Percentiles rank a stretch among this genome's conserved stretches.
Conservation (phyloP, 92 coral and sea anemone species). For the Scolanthus callimorphus region DNA sequence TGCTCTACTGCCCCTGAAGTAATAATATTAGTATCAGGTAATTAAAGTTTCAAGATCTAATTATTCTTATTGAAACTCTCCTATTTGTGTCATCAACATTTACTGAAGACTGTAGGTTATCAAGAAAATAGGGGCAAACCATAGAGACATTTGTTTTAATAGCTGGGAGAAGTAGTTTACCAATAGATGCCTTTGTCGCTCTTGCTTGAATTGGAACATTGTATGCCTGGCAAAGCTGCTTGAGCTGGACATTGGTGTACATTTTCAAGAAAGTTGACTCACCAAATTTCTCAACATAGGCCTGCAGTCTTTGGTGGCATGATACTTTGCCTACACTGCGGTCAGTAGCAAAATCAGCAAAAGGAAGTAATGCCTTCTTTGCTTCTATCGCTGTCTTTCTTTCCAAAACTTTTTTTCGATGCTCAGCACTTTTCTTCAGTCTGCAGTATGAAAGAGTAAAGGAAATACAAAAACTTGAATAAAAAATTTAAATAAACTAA, state of each 20-base stretch:
- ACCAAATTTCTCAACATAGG: conserved; percentile 25
- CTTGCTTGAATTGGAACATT: conserved; percentile 2
- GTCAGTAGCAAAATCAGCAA: conserved; percentile 27
- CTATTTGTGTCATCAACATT: conserved; percentile 4
- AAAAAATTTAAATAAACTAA: no score
- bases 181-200: conserved; percentile 27
- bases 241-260: conserved; percentile 19
- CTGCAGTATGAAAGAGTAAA: no score
- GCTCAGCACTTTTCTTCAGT: conserved; percentile 53
- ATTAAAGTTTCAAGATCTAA: no score
- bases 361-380: conserved; percentile 15
- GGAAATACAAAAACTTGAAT: no score
- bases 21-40: no score
- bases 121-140: conserved; percentile 11
- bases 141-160: conserved; percentile 11
- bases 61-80: conserved; percentile 3
- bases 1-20: no score
- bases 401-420: conserved; percentile 49
- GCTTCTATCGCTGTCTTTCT: conserved; percentile 24
- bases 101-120: conserved; percentile 7
- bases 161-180: conserved; percentile 26
- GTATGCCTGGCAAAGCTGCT: conserved; percentile 36
- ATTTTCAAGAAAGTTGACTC: conserved; percentile 19
- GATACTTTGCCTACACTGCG: conserved; percentile 13
- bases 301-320: conserved; percentile 20